Percentiles rank a stretch among this genome's conserved stretches.
phyloP scores from a whole-genome alignment of 1,140 invertebrate species.

The Drosophila burlai region DNA sequence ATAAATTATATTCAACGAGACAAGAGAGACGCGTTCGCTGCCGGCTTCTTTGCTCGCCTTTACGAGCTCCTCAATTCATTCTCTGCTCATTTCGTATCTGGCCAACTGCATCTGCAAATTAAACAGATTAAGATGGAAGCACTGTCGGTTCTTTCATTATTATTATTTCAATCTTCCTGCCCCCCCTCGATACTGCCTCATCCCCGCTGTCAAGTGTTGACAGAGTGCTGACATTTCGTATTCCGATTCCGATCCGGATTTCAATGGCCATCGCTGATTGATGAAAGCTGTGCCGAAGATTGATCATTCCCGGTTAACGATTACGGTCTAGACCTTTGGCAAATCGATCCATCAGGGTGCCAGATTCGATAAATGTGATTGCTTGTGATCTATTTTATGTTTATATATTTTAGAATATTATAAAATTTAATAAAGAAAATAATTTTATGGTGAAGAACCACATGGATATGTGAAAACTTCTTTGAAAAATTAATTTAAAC shows the following conservation, averaged over 20 bases:
- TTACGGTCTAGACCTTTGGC: constrained; percentile 33
- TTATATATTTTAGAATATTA: background rate
- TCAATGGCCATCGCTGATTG: constrained; percentile 66
- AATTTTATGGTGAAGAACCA: no score
- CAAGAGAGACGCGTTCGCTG: constrained; percentile 33
- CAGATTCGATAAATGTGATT: constrained; percentile 20
- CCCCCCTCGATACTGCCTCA: constrained; percentile 1
- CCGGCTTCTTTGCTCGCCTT: constrained; percentile 43
- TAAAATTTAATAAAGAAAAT: background rate
- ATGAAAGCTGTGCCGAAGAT: constrained; percentile 57
- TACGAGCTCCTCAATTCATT: constrained; percentile 46
- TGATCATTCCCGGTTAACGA: constrained; percentile 46
- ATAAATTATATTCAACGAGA: constrained; percentile 78
- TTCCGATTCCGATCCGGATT: constrained; percentile 67
- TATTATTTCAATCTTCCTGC: constrained; percentile 12
- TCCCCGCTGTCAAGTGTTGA: constrained; percentile 38
- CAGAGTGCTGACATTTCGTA: constrained; percentile 67
- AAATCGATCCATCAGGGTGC: constrained; percentile 33
- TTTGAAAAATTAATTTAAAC: no score
- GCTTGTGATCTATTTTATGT: background rate
- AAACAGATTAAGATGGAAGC: constrained; percentile 37
- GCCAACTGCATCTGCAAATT: constrained; percentile 48
- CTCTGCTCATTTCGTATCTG: constrained; percentile 29
- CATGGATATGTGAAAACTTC: no score
- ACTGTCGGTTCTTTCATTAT: constrained; percentile 22